Evolutionary conservation across 1,140 invertebrate genomes (phyloP).

Genomic region (Zaprionus kolodkinae): DNA sequence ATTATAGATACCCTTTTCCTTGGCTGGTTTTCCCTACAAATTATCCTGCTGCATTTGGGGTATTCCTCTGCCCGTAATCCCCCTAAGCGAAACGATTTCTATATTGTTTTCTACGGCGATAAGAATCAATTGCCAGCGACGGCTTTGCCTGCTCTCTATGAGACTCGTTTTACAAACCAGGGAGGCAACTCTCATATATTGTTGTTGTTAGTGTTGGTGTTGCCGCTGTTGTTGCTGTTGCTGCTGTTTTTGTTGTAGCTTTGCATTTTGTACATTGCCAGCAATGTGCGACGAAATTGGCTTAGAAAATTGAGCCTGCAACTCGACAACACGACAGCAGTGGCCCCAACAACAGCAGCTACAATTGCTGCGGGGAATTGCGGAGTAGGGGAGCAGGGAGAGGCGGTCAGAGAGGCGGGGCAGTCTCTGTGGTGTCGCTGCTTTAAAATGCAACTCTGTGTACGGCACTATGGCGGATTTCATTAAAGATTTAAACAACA

Average conservation of each 20-base stretch:
- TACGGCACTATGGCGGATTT: conserved; percentile 70
- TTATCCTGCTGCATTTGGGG: neutral
- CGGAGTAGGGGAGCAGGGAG: neutral
- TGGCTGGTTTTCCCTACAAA: neutral
- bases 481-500: conserved; percentile 81
- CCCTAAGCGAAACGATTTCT: conserved; percentile 34
- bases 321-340: conserved; percentile 35
- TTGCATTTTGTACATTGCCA: conserved; percentile 51
- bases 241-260: conserved; percentile 47
- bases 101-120: conserved; percentile 34
- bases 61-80: neutral
- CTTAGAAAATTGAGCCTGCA: conserved; percentile 78
- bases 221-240: conserved; percentile 25
- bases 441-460: conserved; percentile 81
- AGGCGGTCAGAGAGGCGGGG: no score
- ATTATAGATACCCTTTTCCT: neutral
- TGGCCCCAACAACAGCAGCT: conserved; percentile 16
- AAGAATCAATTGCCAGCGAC: conserved; percentile 66
- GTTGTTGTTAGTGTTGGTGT: neutral
- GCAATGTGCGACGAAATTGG: conserved; percentile 72
- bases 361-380: conserved; percentile 13
- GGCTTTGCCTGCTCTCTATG: conserved; percentile 58
- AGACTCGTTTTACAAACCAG: conserved; percentile 49
- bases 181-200: conserved; percentile 1
- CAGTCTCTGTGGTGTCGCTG: conserved; percentile 21